A percentile compares a stretch with the other conserved stretches of the same genome.
Conservation (phyloP, 2,113 vertebrate genomes). For the Setophaga kirtlandii region DNA sequence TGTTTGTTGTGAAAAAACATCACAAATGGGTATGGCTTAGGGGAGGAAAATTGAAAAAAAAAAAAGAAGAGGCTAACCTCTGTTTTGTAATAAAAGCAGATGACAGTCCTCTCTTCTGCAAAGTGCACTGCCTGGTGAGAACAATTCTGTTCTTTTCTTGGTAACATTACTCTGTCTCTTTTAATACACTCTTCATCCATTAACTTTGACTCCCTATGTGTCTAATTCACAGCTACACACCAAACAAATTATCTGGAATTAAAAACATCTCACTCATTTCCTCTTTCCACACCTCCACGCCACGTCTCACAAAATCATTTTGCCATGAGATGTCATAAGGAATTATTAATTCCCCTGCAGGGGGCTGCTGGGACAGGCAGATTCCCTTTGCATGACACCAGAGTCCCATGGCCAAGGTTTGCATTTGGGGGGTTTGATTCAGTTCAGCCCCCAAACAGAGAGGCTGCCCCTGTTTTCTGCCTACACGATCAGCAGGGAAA, state of each 20-base stretch:
- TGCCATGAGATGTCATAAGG: conserved; percentile 1
- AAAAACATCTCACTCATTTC: conserved; percentile 60
- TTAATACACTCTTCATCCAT: conserved; percentile 51
- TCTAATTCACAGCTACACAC: conserved; percentile 49
- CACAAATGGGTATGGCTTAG: neutral
- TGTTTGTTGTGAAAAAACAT: neutral
- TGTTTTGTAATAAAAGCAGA: neutral
- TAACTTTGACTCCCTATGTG: conserved; percentile 30
- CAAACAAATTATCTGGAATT: conserved; percentile 60
- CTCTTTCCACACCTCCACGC: conserved; percentile 17
- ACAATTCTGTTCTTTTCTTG: conserved; percentile 1
- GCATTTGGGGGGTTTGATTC: neutral
- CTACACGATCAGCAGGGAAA: neutral
- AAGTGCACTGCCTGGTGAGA: neutral
- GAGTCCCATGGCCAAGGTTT: neutral
- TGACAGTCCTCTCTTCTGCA: neutral
- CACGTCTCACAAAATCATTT: neutral
- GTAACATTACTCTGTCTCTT: conserved; percentile 24
- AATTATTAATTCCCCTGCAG: neutral
- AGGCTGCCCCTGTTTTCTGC: neutral
- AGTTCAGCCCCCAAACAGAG: neutral
- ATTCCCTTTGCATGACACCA: neutral
- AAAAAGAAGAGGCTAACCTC: neutral
- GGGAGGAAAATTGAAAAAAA: neutral
- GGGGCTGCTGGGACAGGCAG: neutral